phyloP scores from a whole-genome alignment of 2,888 invertebrate genomes.

The Parapristionchus giblindavisi region DNA sequence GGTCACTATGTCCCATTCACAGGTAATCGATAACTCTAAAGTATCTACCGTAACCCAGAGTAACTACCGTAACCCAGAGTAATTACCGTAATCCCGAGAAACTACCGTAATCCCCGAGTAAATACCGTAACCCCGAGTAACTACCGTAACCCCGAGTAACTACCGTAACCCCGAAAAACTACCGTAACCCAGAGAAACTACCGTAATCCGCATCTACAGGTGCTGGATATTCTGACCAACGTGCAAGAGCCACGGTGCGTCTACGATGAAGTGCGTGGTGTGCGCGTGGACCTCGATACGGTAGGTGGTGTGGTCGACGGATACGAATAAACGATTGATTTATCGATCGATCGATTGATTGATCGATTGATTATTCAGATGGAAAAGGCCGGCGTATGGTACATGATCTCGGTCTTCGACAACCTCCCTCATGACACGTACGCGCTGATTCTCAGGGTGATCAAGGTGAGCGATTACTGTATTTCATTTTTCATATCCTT shows the following conservation, averaged over 20 bases:
- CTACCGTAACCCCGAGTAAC: too few species aligned
- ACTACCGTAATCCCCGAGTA: too few species aligned
- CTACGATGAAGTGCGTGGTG: slow-evolving; percentile 48
- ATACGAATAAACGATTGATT: background rate
- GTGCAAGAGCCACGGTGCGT: slow-evolving; percentile 56
- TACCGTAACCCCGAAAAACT: too few species aligned
- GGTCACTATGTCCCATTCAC: slow-evolving; percentile 54
- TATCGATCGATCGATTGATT: background rate
- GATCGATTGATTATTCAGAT: slow-evolving; percentile 44
- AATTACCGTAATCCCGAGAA: too few species aligned
- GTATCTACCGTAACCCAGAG: too few species aligned
- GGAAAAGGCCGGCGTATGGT: slow-evolving; percentile 58
- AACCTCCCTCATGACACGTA: slow-evolving; percentile 57
- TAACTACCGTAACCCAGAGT: too few species aligned
- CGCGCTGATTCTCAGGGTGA: slow-evolving; percentile 46
- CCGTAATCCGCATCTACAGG: slow-evolving; percentile 38
- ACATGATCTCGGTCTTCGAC: slow-evolving; percentile 55
- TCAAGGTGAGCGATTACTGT: background rate
- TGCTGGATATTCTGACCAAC: slow-evolving; percentile 57
- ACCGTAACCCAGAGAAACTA: background rate
- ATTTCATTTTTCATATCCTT: too few species aligned
- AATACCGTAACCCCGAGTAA: too few species aligned
- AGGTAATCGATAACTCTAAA: too few species aligned
- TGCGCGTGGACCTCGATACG: slow-evolving; percentile 50
- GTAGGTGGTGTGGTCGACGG: slow-evolving; percentile 29